These are phyloP conservation scores for Thereuonema tuberculata DNA, from an alignment of 1,140 invertebrate genomes.

Conservation along the genomic window DNA sequence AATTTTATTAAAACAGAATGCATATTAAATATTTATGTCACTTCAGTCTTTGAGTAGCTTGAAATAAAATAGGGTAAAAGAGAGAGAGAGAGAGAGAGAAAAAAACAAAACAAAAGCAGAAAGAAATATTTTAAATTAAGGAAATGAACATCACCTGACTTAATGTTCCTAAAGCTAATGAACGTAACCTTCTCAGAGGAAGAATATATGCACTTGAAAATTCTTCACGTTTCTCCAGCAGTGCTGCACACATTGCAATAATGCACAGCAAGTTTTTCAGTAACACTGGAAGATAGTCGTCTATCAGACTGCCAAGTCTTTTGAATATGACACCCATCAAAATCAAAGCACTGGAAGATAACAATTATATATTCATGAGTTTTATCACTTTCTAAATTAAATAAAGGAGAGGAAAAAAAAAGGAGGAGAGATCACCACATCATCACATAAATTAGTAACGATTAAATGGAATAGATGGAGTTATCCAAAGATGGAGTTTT, in stretches of 20 bases:
- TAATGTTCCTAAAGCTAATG: slow-evolving; percentile 24
- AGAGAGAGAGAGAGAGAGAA: too few species aligned
- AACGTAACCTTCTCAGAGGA: slow-evolving; percentile 49
- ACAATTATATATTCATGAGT: not conserved
- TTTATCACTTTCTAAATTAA: not conserved
- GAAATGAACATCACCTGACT: too few species aligned
- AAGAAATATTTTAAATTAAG: slow-evolving; percentile 3
- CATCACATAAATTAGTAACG: too few species aligned
- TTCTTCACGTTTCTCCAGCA: slow-evolving; percentile 35
- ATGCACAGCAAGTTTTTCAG: slow-evolving; percentile 57
- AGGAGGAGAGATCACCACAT: too few species aligned
- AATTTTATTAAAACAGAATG: too few species aligned
- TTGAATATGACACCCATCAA: slow-evolving; percentile 64
- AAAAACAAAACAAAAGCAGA: slow-evolving; percentile 4
- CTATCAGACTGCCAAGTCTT: slow-evolving; percentile 64
- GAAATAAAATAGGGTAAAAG: too few species aligned
- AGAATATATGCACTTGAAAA: slow-evolving; percentile 25
- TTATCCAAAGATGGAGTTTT: too few species aligned
- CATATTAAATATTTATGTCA: too few species aligned
- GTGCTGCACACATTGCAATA: slow-evolving; percentile 42
- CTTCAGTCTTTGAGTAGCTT: too few species aligned
- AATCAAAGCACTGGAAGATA: slow-evolving; percentile 45
- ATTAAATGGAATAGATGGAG: not conserved
- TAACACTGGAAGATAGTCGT: slow-evolving; percentile 48
- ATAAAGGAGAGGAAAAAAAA: too few species aligned